Percentiles rank a stretch among this genome's conserved stretches.
phyloP scores from a whole-genome alignment of 2,888 invertebrate species.

The Tipula unca region DNA sequence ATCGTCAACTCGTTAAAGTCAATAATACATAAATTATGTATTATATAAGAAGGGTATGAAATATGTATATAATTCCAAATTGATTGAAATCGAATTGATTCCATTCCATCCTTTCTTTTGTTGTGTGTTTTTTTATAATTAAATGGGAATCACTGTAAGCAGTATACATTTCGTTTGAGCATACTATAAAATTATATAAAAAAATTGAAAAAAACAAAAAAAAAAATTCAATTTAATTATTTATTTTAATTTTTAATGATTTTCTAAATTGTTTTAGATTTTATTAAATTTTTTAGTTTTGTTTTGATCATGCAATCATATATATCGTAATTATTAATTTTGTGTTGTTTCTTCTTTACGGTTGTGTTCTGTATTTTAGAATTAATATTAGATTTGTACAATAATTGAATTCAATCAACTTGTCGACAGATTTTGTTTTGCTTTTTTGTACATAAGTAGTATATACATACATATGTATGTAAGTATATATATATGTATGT shows the following conservation, averaged over 20 bases:
- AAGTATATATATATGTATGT: not conserved
- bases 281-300: not conserved
- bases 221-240: not conserved
- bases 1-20: not conserved
- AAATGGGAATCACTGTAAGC: slow-evolving; percentile 8
- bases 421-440: not conserved
- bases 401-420: slow-evolving; percentile 3
- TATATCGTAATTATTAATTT: slow-evolving; percentile 1
- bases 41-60: not conserved
- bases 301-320: slow-evolving; percentile 14
- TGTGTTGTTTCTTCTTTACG: not conserved
- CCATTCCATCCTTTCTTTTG: not conserved
- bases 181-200: not conserved
- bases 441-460: not conserved
- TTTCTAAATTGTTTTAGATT: not conserved
- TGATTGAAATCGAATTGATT: not conserved
- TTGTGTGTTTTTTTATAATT: not conserved
- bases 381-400: not conserved
- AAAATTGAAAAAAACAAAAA: not conserved
- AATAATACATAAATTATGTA: not conserved
- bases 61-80: not conserved
- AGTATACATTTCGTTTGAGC: not conserved
- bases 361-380: not conserved
- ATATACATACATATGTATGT: no score
- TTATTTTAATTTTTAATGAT: slow-evolving; percentile 14